Percentiles rank a stretch among this genome's conserved stretches.
Evolutionary conservation across 2,113 vertebrate species (phyloP).

Genomic region (Octodon degus): DNA sequence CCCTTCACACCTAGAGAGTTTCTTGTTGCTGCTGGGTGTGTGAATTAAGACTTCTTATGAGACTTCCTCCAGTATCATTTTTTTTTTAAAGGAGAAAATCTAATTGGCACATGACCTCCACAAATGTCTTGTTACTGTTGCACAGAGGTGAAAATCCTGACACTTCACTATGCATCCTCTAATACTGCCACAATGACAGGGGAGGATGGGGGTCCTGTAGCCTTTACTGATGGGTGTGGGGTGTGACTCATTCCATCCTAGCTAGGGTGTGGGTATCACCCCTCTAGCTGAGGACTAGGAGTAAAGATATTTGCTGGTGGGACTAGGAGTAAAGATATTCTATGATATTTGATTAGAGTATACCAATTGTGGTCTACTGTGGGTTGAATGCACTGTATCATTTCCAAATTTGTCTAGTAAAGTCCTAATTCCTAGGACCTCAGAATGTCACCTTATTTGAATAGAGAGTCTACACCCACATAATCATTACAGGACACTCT

Average conservation of each 20-base stretch:
- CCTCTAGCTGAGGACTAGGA: not conserved
- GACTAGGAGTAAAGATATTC: not conserved
- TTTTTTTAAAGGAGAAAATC: not conserved
- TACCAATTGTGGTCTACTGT: not conserved
- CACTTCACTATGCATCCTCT: not conserved
- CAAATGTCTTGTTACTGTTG: not conserved
- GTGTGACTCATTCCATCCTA: not conserved
- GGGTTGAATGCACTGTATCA: not conserved
- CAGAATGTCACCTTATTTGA: not conserved
- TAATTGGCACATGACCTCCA: not conserved
- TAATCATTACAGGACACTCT: not conserved
- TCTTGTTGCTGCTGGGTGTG: not conserved
- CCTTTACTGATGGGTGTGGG: not conserved
- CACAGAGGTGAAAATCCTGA: not conserved
- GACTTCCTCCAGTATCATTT: not conserved
- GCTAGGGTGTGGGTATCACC: not conserved
- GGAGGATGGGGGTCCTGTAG: not conserved
- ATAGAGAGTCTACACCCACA: not conserved
- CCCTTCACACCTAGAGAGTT: not conserved
- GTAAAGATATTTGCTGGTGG: not conserved
- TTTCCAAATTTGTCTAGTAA: not conserved
- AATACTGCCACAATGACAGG: not conserved
- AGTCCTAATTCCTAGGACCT: not conserved
- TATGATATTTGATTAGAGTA: not conserved
- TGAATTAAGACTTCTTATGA: not conserved